phyloP scores from a whole-genome alignment of 2,888 invertebrate species.

The Maniola hyperantus region DNA sequence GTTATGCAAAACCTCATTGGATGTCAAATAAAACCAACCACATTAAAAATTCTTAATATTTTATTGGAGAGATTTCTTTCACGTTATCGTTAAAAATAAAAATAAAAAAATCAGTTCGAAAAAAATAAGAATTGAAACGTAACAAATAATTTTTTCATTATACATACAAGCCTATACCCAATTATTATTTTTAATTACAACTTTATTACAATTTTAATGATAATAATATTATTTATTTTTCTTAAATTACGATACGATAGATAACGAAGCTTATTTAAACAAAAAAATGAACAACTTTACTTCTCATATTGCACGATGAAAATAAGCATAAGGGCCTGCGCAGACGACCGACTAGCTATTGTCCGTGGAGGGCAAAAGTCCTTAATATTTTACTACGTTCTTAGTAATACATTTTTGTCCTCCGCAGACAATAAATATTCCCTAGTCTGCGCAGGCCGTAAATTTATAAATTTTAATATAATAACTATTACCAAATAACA shows the following conservation, averaged over 20 bases:
- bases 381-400: too few species aligned
- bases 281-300: constrained; percentile 63
- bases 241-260: constrained; percentile 58
- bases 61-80: constrained; percentile 76
- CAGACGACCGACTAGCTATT: too few species aligned
- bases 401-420: constrained; percentile 46
- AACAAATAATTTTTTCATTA: constrained; percentile 63
- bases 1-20: background rate
- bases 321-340: constrained; percentile 54
- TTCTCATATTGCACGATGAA: constrained; percentile 76
- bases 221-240: constrained; percentile 44
- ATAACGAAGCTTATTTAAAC: constrained; percentile 58
- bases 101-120: constrained; percentile 58
- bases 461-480: constrained; percentile 27
- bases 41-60: constrained; percentile 71
- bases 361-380: too few species aligned
- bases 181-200: constrained; percentile 67
- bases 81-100: constrained; percentile 60
- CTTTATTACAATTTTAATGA: constrained; percentile 75
- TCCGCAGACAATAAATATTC: too few species aligned
- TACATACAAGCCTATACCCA: constrained; percentile 69
- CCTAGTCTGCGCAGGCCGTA: too few species aligned
- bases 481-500: constrained; percentile 53
- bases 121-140: constrained; percentile 58
- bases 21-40: constrained; percentile 56